phyloP scores from a whole-genome alignment of 2,888 invertebrate species.

The Aphidoletes aphidimyza region DNA sequence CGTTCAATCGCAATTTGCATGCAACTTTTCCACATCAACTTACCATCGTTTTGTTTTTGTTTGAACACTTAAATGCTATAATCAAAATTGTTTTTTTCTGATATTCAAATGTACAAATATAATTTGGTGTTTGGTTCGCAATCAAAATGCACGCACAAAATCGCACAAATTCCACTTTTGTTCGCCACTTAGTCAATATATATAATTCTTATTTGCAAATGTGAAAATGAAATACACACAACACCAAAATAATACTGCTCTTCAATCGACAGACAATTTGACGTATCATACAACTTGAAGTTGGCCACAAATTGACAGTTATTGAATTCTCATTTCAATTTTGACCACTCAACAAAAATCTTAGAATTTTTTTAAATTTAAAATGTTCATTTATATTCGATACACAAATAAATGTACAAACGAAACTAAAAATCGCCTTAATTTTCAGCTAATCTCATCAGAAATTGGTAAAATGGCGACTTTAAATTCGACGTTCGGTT shows the following conservation, averaged over 20 bases:
- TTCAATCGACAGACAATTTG: constrained; percentile 12
- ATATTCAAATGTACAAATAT: too few species aligned
- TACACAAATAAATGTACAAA: too few species aligned
- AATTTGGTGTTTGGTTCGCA: too few species aligned
- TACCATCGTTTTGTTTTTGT: constrained; percentile 27
- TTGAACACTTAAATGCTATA: neutral
- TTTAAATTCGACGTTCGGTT: neutral
- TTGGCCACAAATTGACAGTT: neutral
- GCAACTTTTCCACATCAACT: neutral
- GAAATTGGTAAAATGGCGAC: neutral
- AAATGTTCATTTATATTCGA: too few species aligned
- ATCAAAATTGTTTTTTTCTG: too few species aligned
- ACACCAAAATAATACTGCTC: constrained; percentile 52
- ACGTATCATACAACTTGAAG: neutral
- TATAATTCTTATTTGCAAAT: constrained; percentile 19
- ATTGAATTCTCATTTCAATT: neutral
- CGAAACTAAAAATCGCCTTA: too few species aligned
- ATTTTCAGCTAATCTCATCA: too few species aligned
- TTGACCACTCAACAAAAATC: too few species aligned
- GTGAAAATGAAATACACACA: constrained; percentile 14
- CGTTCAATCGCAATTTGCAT: neutral
- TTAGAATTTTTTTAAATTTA: too few species aligned
- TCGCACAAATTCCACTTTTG: too few species aligned
- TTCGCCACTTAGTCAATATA: too few species aligned
- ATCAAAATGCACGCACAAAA: too few species aligned